Conservation (phyloP, 2,113 vertebrate genomes). For the Oreochromis niloticus region DNA sequence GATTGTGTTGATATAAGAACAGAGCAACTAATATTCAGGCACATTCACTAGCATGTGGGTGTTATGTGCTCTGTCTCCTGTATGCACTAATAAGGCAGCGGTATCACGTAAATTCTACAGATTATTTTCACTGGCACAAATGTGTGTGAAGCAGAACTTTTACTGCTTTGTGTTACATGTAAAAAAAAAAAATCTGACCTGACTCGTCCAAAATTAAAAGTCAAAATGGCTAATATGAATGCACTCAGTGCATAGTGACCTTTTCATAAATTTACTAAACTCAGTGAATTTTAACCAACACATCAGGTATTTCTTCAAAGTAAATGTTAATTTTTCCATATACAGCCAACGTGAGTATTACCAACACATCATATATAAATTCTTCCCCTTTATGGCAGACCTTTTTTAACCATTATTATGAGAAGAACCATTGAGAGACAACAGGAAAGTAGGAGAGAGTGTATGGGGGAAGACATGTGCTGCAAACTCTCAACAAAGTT, state of each 20-base stretch:
- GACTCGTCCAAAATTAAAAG: not conserved
- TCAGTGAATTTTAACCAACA: not conserved
- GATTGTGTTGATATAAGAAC: not conserved
- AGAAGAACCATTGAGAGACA: not conserved
- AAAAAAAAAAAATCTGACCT: not conserved
- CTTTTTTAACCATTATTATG: not conserved
- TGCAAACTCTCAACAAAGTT: not conserved
- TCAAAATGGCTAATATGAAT: not conserved
- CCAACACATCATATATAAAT: not conserved
- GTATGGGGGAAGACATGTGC: not conserved
- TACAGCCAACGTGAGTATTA: not conserved
- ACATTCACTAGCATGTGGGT: not conserved
- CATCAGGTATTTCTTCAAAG: not conserved
- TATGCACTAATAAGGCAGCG: accelerated
- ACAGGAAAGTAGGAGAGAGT: not conserved
- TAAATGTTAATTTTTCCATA: not conserved
- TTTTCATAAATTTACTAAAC: not conserved
- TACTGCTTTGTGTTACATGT: not conserved
- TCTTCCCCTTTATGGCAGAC: not conserved
- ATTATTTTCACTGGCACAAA: not conserved
- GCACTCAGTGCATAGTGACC: not conserved
- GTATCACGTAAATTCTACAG: accelerated
- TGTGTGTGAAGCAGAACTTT: accelerated
- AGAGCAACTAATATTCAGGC: not conserved
- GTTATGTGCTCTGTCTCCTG: not conserved